These are phyloP conservation scores for Erannis defoliaria DNA, from an alignment of 2,888 invertebrate genomes.

Conservation along the genomic window DNA sequence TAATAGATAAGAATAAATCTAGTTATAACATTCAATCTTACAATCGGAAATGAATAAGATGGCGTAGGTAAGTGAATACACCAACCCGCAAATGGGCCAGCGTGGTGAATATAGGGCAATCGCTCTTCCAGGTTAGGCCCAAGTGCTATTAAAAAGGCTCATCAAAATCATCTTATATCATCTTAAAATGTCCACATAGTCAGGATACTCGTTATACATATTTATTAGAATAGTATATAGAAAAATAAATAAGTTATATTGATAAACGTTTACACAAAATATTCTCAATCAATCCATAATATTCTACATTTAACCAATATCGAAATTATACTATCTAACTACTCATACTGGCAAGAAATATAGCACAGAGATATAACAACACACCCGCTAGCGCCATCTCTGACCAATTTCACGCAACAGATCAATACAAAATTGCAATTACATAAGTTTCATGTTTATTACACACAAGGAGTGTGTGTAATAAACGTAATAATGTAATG, in stretches of 20 bases:
- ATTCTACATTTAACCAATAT: conserved; percentile 29
- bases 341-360: conserved; percentile 19
- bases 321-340: conserved; percentile 21
- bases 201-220: neutral
- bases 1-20: neutral
- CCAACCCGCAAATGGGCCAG: too few species aligned
- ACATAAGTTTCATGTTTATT: too few species aligned
- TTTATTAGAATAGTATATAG: conserved; percentile 2
- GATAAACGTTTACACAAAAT: conserved; percentile 13
- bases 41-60: too few species aligned
- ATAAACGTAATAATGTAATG: too few species aligned
- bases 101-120: too few species aligned
- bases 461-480: too few species aligned
- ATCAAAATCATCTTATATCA: conserved; percentile 1
- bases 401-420: neutral
- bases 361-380: neutral
- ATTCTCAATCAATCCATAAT: conserved; percentile 19
- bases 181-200: conserved; percentile 4
- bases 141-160: too few species aligned
- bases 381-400: conserved; percentile 1
- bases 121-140: too few species aligned
- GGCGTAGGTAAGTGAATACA: too few species aligned
- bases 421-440: neutral
- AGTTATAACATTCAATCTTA: conserved; percentile 5
- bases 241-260: conserved; percentile 7